Evolutionary conservation across 2,888 invertebrate genomes (phyloP), one percentile per base, ranked within the genome.

Genomic region (Drosophila pegasa): DNA sequence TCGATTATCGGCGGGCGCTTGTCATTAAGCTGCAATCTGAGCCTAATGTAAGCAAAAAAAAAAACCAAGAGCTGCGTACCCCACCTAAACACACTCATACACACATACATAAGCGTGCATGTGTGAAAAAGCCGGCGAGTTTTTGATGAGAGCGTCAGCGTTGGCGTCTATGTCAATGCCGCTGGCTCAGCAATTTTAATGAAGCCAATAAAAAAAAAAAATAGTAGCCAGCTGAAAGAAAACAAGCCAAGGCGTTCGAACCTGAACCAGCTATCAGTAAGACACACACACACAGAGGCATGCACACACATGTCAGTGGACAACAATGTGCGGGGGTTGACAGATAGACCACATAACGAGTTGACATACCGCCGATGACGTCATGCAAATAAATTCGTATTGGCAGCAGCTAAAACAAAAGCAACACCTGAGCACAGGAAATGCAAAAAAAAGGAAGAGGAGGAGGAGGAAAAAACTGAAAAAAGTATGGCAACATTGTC

Each of bases 261-360:
- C 54, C 65, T 67, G 63, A 70, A 77, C 74, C 79, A 51, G 50
- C 52, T 67, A 72, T 69, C 73, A 54, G 58, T 63, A 56, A 51
- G 48, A 38, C 27, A 38, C 48, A 56, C 57, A 64, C 40, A 50
- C 56, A 40, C 55, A 66, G 22, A n/a, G n/a, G n/a, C n/a, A n/a
- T n/a, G n/a, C n/a, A 22, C 31, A 57, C 38, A 27, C 27, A 18
- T 18, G 18, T 51, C 63, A 65, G 54, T 68, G 63, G 59, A 51
- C 52, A 67, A 50, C 57, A 62, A 66, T 67, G 20, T 73, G 86
- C 76, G 83, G 88, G 85, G 85, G 88, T 77, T 78, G 81, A 78
- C 71, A 62, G 58, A 72, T 78, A 86, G 66, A 73, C 68, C 48
- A 38, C 54, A 67, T 62, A 63, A 61, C 59, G 58, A 71, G 77